These are phyloP conservation scores for Zosterops japonicus DNA, from an alignment of 2,113 vertebrate species.

Conservation along the genomic window DNA sequence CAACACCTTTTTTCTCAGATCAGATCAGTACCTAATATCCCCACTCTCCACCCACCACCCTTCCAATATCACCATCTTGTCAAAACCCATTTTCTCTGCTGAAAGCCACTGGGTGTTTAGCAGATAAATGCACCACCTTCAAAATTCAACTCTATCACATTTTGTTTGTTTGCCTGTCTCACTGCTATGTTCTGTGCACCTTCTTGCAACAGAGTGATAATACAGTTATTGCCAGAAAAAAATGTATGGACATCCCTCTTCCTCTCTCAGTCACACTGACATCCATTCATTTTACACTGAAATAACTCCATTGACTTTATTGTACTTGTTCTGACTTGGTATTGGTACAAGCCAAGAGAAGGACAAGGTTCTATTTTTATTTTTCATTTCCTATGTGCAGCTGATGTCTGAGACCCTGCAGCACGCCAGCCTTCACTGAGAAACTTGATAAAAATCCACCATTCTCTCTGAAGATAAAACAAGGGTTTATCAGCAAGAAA, in stretches of 20 bases:
- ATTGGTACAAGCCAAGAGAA: constrained; percentile 41
- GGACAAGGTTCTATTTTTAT: constrained; percentile 55
- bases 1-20: background rate
- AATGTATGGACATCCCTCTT: constrained; percentile 33
- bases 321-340: constrained; percentile 56
- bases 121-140: constrained; percentile 20
- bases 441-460: constrained; percentile 1
- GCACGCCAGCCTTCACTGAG: background rate
- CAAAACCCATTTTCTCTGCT: constrained; percentile 8
- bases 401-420: constrained; percentile 13
- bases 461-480: constrained; percentile 23
- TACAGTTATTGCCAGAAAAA: constrained; percentile 52
- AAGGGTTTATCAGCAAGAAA: constrained; percentile 53
- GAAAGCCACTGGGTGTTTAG: constrained; percentile 30
- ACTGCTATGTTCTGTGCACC: background rate
- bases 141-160: constrained; percentile 20
- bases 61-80: background rate
- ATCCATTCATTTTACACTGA: constrained; percentile 58
- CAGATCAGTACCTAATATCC: background rate
- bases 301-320: constrained; percentile 66
- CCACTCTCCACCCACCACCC: background rate
- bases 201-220: constrained; percentile 43
- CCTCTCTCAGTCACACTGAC: constrained; percentile 42
- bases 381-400: constrained; percentile 59
- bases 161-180: constrained; percentile 27